Evolutionary conservation across 2,888 invertebrate species (phyloP), one percentile per base, ranked within the genome.

Genomic region (Vesta saturnalis): DNA sequence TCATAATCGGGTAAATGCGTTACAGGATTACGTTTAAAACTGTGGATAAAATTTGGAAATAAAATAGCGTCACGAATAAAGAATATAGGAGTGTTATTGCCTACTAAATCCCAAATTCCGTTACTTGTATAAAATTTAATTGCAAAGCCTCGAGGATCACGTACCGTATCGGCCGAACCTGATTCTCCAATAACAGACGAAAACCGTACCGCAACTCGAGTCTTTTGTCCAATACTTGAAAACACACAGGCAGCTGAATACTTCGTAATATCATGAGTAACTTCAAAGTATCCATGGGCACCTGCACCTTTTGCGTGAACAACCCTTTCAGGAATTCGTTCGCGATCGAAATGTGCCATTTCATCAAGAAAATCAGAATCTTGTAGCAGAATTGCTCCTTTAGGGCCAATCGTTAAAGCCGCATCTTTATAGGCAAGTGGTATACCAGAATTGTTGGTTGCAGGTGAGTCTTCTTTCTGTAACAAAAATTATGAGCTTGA

Each of bases 281-380:
- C 93, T 84, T 95, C 94, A 79, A 96, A 94, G 78, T 93, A 92
- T 5, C 83, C 94, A 83, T 94, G 94, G 0, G 94, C 95, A 12
- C 94, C 96, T 23, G 94, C 95, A 71, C 97, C 97, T 83, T 97
- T 98, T 0, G 98, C 98, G 83, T 97, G 97, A 0, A 96, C 97
- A 1, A 97, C 97, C 74, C 98, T 89, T 83, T 98, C 97, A 0
- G 98, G 98, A 77, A 98, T 97, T 64, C 97, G 89, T 82, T 99
- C 98, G 46, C 96, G 87, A 81, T 92, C 91, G 82, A 97, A 97
- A 77, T 96, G 90, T 0, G 93, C 88, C 57, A 94, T 85, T 82
- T 93, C 92, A 82, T 95, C 94, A 6, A 94, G 79, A 72, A 90
- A 90, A 71, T 91, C 89, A 69, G 89, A 89, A 85, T 98, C 98